These are phyloP conservation scores for Periplaneta americana DNA, from an alignment of 1,140 invertebrate species.

Conservation along the genomic window DNA sequence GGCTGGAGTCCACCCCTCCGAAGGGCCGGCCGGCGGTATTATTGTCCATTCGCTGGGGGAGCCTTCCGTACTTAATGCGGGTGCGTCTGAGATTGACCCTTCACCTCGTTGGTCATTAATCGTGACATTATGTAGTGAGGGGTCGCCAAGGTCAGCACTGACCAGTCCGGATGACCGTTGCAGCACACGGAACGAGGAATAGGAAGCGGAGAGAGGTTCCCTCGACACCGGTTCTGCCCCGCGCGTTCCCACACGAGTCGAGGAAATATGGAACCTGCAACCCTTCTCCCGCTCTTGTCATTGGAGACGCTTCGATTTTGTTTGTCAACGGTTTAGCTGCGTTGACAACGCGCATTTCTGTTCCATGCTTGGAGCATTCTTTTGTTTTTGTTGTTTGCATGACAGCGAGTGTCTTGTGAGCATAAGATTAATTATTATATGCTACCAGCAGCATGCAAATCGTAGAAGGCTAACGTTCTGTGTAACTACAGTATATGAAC, in stretches of 20 bases:
- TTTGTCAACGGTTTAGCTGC: neutral
- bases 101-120: constrained; percentile 2
- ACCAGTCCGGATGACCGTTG: too few relatives aligned
- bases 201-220: neutral
- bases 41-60: neutral
- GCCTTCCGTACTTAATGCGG: constrained; percentile 5
- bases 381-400: too few relatives aligned
- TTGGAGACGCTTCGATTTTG: neutral
- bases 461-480: too few relatives aligned
- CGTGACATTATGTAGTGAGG: constrained; percentile 4
- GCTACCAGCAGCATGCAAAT: too few relatives aligned
- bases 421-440: too few relatives aligned
- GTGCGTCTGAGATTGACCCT: constrained; percentile 2
- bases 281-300: neutral
- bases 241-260: neutral
- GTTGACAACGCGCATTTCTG: too few relatives aligned
- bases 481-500: too few relatives aligned
- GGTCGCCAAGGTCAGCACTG: constrained; percentile 3
- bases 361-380: too few relatives aligned
- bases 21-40: too few relatives aligned
- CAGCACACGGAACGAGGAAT: neutral
- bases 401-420: too few relatives aligned
- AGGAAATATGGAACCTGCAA: neutral
- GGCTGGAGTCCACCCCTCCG: neutral
- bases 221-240: neutral